Evolutionary conservation across 2,113 vertebrate genomes (phyloP), one percentile per base, ranked within the genome.

Genomic region (Scopus umbretta): DNA sequence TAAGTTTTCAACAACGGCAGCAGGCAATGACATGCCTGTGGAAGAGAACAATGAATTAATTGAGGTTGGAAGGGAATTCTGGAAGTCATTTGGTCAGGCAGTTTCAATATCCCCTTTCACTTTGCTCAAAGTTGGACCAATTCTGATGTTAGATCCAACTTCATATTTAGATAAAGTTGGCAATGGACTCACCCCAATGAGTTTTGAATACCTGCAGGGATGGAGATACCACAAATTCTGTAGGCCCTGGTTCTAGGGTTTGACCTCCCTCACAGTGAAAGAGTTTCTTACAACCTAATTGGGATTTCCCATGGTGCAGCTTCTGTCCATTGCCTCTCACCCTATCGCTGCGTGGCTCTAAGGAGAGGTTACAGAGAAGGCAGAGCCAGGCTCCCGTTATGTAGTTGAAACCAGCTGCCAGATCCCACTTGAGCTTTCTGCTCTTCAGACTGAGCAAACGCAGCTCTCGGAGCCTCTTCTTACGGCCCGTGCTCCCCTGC

Each of bases 321-420:
- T 62, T 85, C 72, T 58, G 27, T 11, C 32, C 19, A 3, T 43
- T 40, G 10, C 13, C 29, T 61, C 47, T 62, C 34, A 67, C 12
- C 16, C 10, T 52, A 1, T 22, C 3, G 0, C 16, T n/a, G 19
- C 11, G 17, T 0, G 0, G 32, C 42, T 67, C 36, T 30, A 71
- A 63, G 49, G 42, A 43, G 42, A 43, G 42, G 42, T 13, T 43
- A 43, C 42, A 43, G 42, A 43, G 11, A 14, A 43, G 11, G 5
- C 11, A 43, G 42, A 43, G 42, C 10, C 42, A 43, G 42, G 42
- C 42, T 43, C 42, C 42, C 42, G 13, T 59, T 52, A n/a, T 5
- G 25, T 36, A 67, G 25, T 29, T 74, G 56, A 75, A 71, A 62
- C 23, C 22, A 59, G 32, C 32, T 34, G 23, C 29, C 34, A 86